These are phyloP conservation scores for Diarsia mendica DNA, from an alignment of 2,888 invertebrate genomes.

Conservation along the genomic window DNA sequence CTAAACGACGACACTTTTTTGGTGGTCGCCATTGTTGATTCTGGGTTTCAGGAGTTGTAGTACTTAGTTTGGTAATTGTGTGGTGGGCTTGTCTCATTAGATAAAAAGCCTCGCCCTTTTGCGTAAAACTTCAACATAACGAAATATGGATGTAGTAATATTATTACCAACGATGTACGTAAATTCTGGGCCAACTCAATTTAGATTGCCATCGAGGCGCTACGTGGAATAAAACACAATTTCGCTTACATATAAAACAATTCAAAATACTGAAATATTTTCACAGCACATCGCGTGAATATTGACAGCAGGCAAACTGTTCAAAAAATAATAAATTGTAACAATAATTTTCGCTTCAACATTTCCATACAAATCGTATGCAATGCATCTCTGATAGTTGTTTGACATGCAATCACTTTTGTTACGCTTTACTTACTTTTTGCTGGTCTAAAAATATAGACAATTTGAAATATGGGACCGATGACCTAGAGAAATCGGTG, in stretches of 20 bases:
- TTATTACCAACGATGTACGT: neutral
- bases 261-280: neutral
- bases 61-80: too few species aligned
- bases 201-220: neutral
- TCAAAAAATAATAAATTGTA: slow-evolving; percentile 39
- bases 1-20: too few species aligned
- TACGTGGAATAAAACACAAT: neutral
- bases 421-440: slow-evolving; percentile 17
- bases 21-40: too few species aligned
- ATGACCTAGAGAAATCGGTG: neutral
- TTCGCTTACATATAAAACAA: neutral
- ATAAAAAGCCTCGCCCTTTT: neutral
- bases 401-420: slow-evolving; percentile 43
- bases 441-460: slow-evolving; percentile 10
- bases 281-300: slow-evolving; percentile 44
- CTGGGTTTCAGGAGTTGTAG: too few species aligned
- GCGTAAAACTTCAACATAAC: neutral
- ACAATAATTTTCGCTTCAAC: slow-evolving; percentile 37
- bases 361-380: slow-evolving; percentile 39
- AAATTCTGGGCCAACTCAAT: slow-evolving; percentile 1
- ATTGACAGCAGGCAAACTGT: slow-evolving; percentile 31
- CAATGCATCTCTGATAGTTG: slow-evolving; percentile 32
- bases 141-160: neutral
- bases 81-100: too few species aligned
- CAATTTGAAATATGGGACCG: slow-evolving; percentile 4